Base-by-base conservation (phyloP, 1,140 invertebrate genomes). In the Papilio dardanus region DNA sequence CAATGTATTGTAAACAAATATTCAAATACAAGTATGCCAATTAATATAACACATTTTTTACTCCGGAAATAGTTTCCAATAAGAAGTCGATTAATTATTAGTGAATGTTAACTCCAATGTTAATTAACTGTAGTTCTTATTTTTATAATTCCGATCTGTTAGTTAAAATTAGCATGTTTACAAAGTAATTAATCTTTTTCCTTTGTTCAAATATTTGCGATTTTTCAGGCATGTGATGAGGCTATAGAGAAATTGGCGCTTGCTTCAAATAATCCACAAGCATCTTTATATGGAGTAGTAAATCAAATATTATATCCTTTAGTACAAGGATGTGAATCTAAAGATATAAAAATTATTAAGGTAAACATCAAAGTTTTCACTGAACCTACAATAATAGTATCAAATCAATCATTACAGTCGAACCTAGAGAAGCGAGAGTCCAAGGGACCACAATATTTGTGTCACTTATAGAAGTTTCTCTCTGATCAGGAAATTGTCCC, bases 251-350 rank as follows among this genome's bases (percentile, higher is more conserved):
- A 99, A 93, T 90, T 99, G 50, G 95, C 97, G 79, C 96, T 97
- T 83, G 96, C 97, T 35, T 95, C 96, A 35, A 95, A 96, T 82
- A 96, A 96, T 87, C 95, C 97, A 76, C 96, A 97, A 86, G 96
- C 96, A 79, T 95, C 97, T 65, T 94, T 98, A 69, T 96, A 97
- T 92, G 97, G 97, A 93, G 96, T 97, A 46, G 96, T 97, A n/a
- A 98, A 97, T 92, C 97, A 99, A 94, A 97, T 99, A 83, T 94
- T 99, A 24, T 99, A 99, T 94, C 99, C 99, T n/a, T 94, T 99
- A 82, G 97, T 99, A 68, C 97, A 99, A 94, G 99, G 98, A 86
- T 99, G 99, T 95, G 98, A 99, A 88, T 99, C 98, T 24, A 99
- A 99, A 94, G 98, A 99, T 94, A 95, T 98, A 28, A 99, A 99